These are phyloP conservation scores for Ericerus pela DNA, from an alignment of 1,140 invertebrate genomes.

Conservation along the genomic window DNA sequence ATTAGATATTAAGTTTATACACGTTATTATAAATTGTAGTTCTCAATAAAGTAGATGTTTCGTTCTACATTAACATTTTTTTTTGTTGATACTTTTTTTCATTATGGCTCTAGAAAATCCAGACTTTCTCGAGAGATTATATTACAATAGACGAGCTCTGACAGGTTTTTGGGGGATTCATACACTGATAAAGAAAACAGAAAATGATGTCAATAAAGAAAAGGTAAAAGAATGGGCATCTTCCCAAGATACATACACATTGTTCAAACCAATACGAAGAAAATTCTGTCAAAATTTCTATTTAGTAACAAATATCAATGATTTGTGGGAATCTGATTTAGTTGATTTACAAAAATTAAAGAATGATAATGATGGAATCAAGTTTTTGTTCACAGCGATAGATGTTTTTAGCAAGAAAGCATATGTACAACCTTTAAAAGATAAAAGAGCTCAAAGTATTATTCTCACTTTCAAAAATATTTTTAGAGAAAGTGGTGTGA, in stretches of 20 bases:
- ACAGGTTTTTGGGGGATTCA: neutral
- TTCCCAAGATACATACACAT: constrained; percentile 22
- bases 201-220: constrained; percentile 2
- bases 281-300: constrained; percentile 23
- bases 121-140: neutral
- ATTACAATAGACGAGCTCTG: neutral
- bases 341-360: constrained; percentile 25
- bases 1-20: too few relatives aligned
- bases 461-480: constrained; percentile 1
- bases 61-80: too few relatives aligned
- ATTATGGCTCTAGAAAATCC: too few relatives aligned
- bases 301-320: constrained; percentile 23
- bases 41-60: too few relatives aligned
- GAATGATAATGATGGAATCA: constrained; percentile 25
- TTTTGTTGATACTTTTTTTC: too few relatives aligned
- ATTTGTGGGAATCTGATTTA: constrained; percentile 32
- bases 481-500: neutral
- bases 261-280: constrained; percentile 20
- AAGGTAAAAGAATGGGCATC: constrained; percentile 20
- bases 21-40: too few relatives aligned
- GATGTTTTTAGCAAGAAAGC: constrained; percentile 30
- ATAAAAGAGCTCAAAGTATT: constrained; percentile 23
- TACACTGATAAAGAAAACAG: neutral
- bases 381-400: constrained; percentile 30
- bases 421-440: constrained; percentile 27